A percentile compares a stretch with the other conserved stretches of the same genome.
phyloP scores from a whole-genome alignment of 2,888 invertebrate genomes.

The Ditula angustiorana region DNA sequence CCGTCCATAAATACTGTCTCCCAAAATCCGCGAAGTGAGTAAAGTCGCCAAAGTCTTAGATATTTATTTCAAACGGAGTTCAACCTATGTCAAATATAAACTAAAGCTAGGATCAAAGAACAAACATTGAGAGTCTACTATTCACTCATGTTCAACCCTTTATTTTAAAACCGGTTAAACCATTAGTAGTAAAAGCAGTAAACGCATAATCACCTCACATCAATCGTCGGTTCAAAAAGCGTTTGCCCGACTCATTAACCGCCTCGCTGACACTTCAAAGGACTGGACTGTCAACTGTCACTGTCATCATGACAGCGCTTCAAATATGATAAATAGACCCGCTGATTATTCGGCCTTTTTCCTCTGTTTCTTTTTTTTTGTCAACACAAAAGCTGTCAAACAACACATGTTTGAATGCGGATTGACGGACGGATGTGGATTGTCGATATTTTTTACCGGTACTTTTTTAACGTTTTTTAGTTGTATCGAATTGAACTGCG shows the following conservation, averaged over 20 bases:
- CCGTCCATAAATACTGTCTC: no score
- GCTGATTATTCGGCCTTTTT: conserved; percentile 64
- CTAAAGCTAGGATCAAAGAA: conserved; percentile 16
- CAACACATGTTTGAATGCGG: conserved; percentile 50
- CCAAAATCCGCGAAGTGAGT: no score
- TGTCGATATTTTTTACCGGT: conserved; percentile 43
- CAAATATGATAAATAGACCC: conserved; percentile 72
- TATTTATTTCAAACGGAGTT: background rate
- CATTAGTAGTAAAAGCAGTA: conserved; percentile 32
- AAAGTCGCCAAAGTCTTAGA: no score
- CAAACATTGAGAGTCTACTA: background rate
- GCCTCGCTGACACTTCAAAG: conserved; percentile 72
- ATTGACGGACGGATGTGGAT: conserved; percentile 47
- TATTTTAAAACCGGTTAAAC: conserved; percentile 34
- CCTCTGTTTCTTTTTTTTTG: conserved; percentile 55
- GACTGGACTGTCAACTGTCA: conserved; percentile 52
- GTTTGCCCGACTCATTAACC: conserved; percentile 66
- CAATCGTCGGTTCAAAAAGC: conserved; percentile 43
- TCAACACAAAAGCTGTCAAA: conserved; percentile 64
- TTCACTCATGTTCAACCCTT: background rate
- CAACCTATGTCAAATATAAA: background rate
- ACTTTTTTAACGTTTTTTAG: background rate
- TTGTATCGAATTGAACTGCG: conserved; percentile 1
- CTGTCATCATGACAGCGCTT: conserved; percentile 57
- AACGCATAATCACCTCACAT: conserved; percentile 39